Evolutionary conservation across 2,113 vertebrate species (phyloP), one percentile per base, ranked within the genome.

Genomic region (Dermatemys mawii): DNA sequence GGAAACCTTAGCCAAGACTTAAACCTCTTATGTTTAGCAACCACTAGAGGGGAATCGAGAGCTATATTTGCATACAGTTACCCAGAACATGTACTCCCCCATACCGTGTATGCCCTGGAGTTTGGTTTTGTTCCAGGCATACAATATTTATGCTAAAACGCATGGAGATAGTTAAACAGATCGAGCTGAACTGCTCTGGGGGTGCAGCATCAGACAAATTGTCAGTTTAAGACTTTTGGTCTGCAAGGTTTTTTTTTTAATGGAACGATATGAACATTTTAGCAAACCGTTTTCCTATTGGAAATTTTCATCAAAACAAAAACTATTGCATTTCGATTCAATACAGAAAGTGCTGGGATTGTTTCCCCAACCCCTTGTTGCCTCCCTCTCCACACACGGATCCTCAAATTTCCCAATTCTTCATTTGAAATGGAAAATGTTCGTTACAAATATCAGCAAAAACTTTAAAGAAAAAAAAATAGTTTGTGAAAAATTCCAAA

Each of bases 221-320:
- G 51, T 94, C 90, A 90, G 70, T 16, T 90, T 93, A 90, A 94
- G 92, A 78, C 88, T 35, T 89, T 83, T 50, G 78, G 27, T 90
- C 14, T 75, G 76, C 79, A 90, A 54, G 90, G n/a, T 46, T 83
- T 95, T n/a, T 83, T 92, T 88, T 89, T 46, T 76, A 67, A n/a
- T n/a, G 63, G 63, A 67, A 67, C 35, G 21, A n/a, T 38, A n/a
- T 38, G 19, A 70, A 38, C n/a, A 38, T 75, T 50, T 22, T 63
- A 53, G n/a, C 8, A 17, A 11, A 91, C 50, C 8, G 4, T 73
- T 83, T 81, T 51, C 22, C 55, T 57, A 1, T 48, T 57, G 55
- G 55, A 5, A 83, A 48, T 7, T 60, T 10, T 49, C 48, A 1
- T 1, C 22, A 84, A 44, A 44, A 80, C 29, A 11, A 2, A 70